Conservation (phyloP, 2,797 vertebrate genomes). For the Synanceia verrucosa region DNA sequence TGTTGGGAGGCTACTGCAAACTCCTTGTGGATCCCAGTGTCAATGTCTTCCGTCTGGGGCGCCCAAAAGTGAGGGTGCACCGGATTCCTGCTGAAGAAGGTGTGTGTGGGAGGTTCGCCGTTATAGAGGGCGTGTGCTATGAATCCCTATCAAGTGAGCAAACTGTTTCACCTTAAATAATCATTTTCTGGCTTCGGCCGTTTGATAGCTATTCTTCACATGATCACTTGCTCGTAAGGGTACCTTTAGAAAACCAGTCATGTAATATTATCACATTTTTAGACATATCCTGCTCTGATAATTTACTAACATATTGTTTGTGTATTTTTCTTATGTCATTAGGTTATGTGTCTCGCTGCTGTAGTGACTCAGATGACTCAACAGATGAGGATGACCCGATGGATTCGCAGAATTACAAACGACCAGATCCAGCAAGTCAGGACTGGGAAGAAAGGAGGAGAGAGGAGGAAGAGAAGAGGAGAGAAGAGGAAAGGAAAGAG, state of each 20-base stretch:
- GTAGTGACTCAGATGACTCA: constrained; percentile 94
- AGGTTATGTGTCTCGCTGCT: constrained; percentile 94
- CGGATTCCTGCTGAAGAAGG: constrained; percentile 95
- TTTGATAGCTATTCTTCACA: constrained; percentile 66
- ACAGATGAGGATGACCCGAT: constrained; percentile 87
- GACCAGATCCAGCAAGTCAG: constrained; percentile 68
- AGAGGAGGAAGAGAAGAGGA: constrained; percentile 74
- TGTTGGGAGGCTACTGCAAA: constrained; percentile 93
- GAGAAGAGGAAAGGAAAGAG: constrained; percentile 75
- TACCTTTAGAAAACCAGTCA: constrained; percentile 55
- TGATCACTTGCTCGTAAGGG: constrained; percentile 61
- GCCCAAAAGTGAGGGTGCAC: constrained; percentile 86
- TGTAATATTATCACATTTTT: not conserved
- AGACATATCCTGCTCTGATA: not conserved
- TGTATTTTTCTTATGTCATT: constrained; percentile 27
- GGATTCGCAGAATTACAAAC: constrained; percentile 79
- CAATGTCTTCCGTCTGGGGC: constrained; percentile 91
- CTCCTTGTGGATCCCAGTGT: constrained; percentile 88
- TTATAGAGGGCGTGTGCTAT: constrained; percentile 83
- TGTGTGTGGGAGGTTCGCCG: constrained; percentile 82
- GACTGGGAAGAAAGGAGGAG: constrained; percentile 79
- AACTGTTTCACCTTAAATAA: constrained; percentile 72
- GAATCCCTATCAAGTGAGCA: constrained; percentile 86
- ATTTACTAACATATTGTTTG: constrained; percentile 22
- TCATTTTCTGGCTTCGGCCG: constrained; percentile 66